Conservation (phyloP, 2,797 vertebrate species). For the Pseudotriccus pelzelni region DNA sequence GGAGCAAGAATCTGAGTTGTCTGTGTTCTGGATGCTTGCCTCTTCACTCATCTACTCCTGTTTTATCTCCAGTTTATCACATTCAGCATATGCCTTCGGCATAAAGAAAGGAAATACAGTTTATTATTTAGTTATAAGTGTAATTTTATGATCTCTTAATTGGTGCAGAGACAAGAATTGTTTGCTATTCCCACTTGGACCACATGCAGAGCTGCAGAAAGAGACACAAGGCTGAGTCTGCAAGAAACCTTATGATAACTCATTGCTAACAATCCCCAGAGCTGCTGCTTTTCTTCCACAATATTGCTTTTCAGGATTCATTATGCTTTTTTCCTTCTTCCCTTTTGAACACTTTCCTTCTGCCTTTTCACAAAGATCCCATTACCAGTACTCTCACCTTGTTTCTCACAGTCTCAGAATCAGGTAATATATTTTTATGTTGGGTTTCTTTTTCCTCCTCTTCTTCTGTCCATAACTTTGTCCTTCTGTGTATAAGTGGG, state of each 20-base stretch:
- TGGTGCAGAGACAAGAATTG: conserved; percentile 15
- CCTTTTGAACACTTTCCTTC: neutral
- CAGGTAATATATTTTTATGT: neutral
- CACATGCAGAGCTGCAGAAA: conserved; percentile 10
- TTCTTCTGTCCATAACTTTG: neutral
- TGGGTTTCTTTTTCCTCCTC: neutral
- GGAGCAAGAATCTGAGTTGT: neutral
- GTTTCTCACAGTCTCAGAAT: neutral
- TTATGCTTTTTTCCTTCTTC: neutral
- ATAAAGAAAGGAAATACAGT: neutral
- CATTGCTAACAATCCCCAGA: conserved; percentile 4
- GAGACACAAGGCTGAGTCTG: neutral
- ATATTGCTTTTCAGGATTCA: neutral
- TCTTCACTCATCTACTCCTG: neutral
- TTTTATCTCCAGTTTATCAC: neutral
- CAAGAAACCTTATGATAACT: neutral
- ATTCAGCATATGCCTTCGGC: conserved; percentile 1
- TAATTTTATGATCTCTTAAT: conserved; percentile 47
- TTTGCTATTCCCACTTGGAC: conserved; percentile 8
- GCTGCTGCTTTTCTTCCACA: neutral
- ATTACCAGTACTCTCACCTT: neutral
- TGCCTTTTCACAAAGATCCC: neutral
- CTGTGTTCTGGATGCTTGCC: neutral
- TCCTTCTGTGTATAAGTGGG: neutral
- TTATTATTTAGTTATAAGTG: conserved; percentile 51